These are phyloP conservation scores for Tachina fera DNA, from an alignment of 2,888 invertebrate genomes.

Conservation along the genomic window DNA sequence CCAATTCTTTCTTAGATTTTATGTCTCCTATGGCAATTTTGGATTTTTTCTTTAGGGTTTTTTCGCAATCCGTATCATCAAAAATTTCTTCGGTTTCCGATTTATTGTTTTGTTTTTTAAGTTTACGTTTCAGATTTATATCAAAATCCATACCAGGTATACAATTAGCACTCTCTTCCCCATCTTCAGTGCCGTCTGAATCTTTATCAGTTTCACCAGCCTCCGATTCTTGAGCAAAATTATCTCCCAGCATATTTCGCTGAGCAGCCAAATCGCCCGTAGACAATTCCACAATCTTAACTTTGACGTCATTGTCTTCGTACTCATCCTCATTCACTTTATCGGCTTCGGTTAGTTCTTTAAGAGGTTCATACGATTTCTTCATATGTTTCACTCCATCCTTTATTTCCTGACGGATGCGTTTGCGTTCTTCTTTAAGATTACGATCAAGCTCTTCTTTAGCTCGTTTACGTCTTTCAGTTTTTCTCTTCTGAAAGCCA, in stretches of 20 bases:
- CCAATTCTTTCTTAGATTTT: constrained; percentile 86
- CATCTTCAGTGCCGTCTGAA: constrained; percentile 75
- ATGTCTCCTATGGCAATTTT: constrained; percentile 67
- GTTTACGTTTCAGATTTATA: constrained; percentile 72
- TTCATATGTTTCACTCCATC: constrained; percentile 90
- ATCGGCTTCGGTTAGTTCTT: constrained; percentile 83
- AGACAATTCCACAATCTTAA: constrained; percentile 90
- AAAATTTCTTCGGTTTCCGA: background rate
- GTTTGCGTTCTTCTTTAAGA: constrained; percentile 89
- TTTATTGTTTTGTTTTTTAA: constrained; percentile 37
- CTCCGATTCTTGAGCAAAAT: constrained; percentile 83
- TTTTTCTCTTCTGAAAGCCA: constrained; percentile 91
- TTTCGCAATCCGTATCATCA: constrained; percentile 38
- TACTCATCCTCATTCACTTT: constrained; percentile 84
- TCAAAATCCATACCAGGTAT: constrained; percentile 81
- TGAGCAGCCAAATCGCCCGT: constrained; percentile 88
- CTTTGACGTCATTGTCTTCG: constrained; percentile 90
- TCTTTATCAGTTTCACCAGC: constrained; percentile 76
- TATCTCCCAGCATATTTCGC: constrained; percentile 89
- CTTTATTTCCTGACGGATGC: constrained; percentile 90
- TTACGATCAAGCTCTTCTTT: constrained; percentile 88
- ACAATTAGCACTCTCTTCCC: constrained; percentile 70
- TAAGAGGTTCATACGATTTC: constrained; percentile 87
- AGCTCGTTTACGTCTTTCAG: constrained; percentile 89
- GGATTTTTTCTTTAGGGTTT: constrained; percentile 54